Percentiles rank a stretch among this genome's conserved stretches.
Evolutionary conservation across 2,113 vertebrate genomes (phyloP).

Genomic region (Tachysurus vachellii): DNA sequence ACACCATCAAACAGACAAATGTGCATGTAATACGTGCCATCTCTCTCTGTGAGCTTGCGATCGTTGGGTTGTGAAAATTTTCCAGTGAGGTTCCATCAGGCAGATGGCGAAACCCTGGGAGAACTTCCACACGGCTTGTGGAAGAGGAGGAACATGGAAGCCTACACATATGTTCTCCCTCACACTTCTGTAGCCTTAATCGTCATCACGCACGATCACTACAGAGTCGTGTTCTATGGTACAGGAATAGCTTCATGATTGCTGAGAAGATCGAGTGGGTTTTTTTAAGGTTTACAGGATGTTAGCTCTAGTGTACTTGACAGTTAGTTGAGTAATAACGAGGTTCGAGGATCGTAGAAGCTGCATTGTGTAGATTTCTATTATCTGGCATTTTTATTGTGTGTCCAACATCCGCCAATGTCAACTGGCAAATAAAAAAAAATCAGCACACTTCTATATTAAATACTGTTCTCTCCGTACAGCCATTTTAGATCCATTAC

Average conservation of each 20-base stretch:
- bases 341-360: neutral
- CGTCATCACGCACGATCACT: neutral
- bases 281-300: neutral
- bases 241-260: neutral
- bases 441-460: neutral
- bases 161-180: conserved; percentile 12
- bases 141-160: neutral
- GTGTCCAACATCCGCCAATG: neutral
- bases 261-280: conserved; percentile 19
- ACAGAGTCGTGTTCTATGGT: too few relatives aligned
- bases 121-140: conserved; percentile 9
- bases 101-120: conserved; percentile 40
- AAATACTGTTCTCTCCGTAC: neutral
- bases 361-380: neutral
- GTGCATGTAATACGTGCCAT: neutral
- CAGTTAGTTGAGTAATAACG: neutral
- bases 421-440: neutral
- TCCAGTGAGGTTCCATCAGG: conserved; percentile 31
- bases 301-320: neutral
- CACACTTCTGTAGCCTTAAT: neutral
- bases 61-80: conserved; percentile 22
- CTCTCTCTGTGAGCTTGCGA: conserved; percentile 27
- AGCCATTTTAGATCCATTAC: neutral
- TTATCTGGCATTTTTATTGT: neutral
- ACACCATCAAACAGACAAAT: conserved; percentile 17